These are phyloP conservation scores for Drosophila teissieri DNA, from an alignment of 1,140 invertebrate genomes.

Conservation along the genomic window DNA sequence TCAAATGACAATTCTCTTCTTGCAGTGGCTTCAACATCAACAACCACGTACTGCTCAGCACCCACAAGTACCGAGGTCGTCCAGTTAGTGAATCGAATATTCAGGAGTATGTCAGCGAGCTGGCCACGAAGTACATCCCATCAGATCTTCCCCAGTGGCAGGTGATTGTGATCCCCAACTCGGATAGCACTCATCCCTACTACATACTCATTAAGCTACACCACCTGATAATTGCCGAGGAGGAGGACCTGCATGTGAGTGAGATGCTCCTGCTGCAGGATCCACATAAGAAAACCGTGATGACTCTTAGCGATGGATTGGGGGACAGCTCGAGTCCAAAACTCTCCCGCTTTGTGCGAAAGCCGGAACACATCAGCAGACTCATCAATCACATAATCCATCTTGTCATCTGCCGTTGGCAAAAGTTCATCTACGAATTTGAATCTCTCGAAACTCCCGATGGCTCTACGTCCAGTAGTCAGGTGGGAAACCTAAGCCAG, in stretches of 20 bases:
- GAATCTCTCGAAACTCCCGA: constrained; percentile 89
- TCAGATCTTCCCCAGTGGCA: constrained; percentile 91
- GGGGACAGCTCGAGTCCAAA: constrained; percentile 20
- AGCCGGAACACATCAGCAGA: constrained; percentile 88
- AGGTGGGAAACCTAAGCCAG: constrained; percentile 62
- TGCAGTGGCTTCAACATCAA: constrained; percentile 87
- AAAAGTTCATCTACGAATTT: constrained; percentile 91
- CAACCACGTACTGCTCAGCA: constrained; percentile 89
- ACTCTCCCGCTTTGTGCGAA: constrained; percentile 84
- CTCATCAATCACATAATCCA: constrained; percentile 89
- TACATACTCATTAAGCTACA: constrained; percentile 91
- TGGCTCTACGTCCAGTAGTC: constrained; percentile 36
- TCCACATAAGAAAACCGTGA: constrained; percentile 36
- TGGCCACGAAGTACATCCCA: constrained; percentile 91
- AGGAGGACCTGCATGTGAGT: constrained; percentile 89
- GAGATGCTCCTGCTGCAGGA: constrained; percentile 89
- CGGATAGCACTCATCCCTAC: constrained; percentile 84
- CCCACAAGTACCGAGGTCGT: constrained; percentile 87
- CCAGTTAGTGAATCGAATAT: constrained; percentile 90
- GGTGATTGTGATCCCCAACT: constrained; percentile 89
- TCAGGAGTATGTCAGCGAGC: constrained; percentile 91
- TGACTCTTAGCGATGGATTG: constrained; percentile 43
- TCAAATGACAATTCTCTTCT: not conserved
- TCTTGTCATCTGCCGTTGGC: constrained; percentile 90
- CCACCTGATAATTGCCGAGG: constrained; percentile 89